Evolutionary conservation across 2,888 invertebrate genomes (phyloP).

Genomic region (Apamea epomidion): DNA sequence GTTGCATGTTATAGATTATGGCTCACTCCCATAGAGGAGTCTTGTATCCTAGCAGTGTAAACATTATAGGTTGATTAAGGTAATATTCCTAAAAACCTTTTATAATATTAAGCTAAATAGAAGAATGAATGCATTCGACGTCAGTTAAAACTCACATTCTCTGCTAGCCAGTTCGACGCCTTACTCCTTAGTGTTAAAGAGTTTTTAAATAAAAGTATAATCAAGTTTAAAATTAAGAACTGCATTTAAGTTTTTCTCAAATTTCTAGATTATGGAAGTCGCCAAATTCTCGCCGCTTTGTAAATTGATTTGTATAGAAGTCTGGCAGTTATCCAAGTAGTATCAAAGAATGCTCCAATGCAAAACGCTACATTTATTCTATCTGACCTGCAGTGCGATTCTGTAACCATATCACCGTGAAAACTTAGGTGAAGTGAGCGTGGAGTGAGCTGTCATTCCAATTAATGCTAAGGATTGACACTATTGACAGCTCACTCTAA

Average conservation of each 20-base stretch:
- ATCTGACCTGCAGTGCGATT: too few species aligned
- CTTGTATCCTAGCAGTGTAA: not conserved
- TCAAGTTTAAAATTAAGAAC: conserved; percentile 11
- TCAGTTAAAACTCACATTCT: not conserved
- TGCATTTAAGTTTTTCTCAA: conserved; percentile 4
- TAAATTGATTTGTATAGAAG: conserved; percentile 33
- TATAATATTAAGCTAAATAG: too few species aligned
- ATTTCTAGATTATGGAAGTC: conserved; percentile 14
- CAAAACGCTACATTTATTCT: conserved; percentile 29
- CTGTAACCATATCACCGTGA: too few species aligned
- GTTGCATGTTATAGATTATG: not conserved
- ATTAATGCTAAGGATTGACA: too few species aligned
- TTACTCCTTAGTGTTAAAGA: not conserved
- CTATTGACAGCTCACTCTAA: too few species aligned
- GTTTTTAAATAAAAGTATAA: not conserved
- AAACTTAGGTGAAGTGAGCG: too few species aligned
- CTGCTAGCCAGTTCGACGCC: not conserved
- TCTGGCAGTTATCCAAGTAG: conserved; percentile 43
- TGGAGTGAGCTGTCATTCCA: too few species aligned
- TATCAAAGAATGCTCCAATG: conserved; percentile 24
- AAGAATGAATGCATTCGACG: not conserved
- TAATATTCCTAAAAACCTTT: not conserved
- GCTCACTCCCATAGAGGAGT: not conserved
- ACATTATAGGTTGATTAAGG: not conserved
- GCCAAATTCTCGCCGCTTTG: conserved; percentile 29